phyloP scores from a whole-genome alignment of 2,113 vertebrate genomes.

The Nibea albiflora region DNA sequence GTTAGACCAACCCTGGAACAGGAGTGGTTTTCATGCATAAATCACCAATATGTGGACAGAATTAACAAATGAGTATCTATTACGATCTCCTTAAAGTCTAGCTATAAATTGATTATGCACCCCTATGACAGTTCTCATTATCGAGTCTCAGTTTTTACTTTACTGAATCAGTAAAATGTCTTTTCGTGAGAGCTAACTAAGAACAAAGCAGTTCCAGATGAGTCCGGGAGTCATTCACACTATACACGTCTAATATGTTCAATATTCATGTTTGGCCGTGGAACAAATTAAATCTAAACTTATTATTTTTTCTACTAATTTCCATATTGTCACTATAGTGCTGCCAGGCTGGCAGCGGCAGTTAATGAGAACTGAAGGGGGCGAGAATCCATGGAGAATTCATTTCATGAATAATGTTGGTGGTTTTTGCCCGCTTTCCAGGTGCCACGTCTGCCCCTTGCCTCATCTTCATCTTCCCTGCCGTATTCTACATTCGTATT shows the following conservation, averaged over 20 bases:
- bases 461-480: slow-evolving; percentile 99
- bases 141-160: too few species aligned
- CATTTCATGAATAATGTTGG: slow-evolving; percentile 5
- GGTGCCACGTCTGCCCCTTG: slow-evolving; percentile 98
- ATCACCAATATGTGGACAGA: not conserved
- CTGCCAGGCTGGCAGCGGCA: not conserved
- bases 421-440: slow-evolving; percentile 66
- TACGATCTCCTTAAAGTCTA: not conserved
- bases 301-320: not conserved
- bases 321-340: not conserved
- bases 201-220: not conserved
- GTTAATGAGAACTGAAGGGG: slow-evolving; percentile 4
- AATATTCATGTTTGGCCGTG: not conserved
- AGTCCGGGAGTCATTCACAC: not conserved
- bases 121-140: too few species aligned
- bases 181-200: too few species aligned
- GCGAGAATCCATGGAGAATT: not conserved
- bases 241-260: not conserved
- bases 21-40: not conserved
- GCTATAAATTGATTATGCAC: not conserved
- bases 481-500: slow-evolving; percentile 97
- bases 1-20: slow-evolving; percentile 45
- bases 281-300: not conserved
- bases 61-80: not conserved
- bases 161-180: too few species aligned